A percentile compares a stretch with the other conserved stretches of the same genome.
Conservation (phyloP, 2,797 vertebrate genomes). For the Luscinia megarhynchos region DNA sequence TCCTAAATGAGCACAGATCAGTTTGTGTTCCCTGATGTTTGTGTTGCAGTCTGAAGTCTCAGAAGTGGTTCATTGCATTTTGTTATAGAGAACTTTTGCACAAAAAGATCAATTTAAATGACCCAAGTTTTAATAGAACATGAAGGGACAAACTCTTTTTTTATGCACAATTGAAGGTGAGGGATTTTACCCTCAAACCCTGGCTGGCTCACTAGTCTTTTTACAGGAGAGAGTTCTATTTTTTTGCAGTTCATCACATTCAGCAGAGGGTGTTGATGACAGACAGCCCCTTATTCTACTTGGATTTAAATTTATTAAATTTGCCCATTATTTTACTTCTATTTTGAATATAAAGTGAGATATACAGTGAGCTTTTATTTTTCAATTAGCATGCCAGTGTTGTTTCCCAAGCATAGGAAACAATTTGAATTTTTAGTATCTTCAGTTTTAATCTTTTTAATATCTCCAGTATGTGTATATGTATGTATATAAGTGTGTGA, state of each 20-base stretch:
- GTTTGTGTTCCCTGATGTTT: slow-evolving; percentile 48
- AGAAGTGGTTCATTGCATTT: neutral
- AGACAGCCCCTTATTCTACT: neutral
- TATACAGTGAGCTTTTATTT: neutral
- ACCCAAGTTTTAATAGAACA: neutral
- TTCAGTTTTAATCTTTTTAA: neutral
- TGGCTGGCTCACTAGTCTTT: neutral
- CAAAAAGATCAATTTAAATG: slow-evolving; percentile 22
- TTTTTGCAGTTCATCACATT: neutral
- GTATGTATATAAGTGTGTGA: accelerated
- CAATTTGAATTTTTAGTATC: neutral
- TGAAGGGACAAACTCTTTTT: neutral
- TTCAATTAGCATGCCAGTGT: neutral
- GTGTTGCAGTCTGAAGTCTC: slow-evolving; percentile 11
- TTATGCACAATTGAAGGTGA: neutral
- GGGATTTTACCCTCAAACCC: neutral
- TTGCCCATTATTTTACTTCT: neutral
- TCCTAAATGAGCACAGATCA: slow-evolving; percentile 43
- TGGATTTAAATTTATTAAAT: neutral
- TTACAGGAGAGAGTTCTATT: neutral
- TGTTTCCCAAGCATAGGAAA: neutral
- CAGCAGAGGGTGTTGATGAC: neutral
- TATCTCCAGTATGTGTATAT: neutral
- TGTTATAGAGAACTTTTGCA: neutral
- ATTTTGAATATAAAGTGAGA: neutral